Percentiles rank a stretch among this genome's conserved stretches.
These are phyloP conservation scores for Scophthalmus maximus DNA, from an alignment of 2,113 vertebrate species.

Conservation along the genomic window DNA sequence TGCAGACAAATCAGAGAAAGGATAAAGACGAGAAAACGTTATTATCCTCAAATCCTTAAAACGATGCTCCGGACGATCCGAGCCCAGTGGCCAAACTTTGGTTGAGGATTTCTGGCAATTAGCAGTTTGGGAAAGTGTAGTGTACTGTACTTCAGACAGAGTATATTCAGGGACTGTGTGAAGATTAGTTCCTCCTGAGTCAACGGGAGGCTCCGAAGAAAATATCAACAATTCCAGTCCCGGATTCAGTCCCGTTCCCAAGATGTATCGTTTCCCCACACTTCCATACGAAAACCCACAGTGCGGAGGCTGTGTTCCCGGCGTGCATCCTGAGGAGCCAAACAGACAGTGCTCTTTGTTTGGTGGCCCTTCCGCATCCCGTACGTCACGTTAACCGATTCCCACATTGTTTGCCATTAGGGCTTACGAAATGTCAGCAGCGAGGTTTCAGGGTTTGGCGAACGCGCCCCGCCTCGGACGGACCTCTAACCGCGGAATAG, in stretches of 20 bases:
- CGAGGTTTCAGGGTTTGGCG: constrained; percentile 60
- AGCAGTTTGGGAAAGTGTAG: background rate
- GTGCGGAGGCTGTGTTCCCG: constrained; percentile 9
- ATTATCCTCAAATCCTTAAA: constrained; percentile 2
- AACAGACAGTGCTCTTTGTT: constrained; percentile 27
- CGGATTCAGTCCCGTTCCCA: too few relatives aligned
- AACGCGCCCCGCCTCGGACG: constrained; percentile 44
- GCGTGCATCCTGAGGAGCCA: constrained; percentile 20
- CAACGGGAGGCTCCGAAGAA: too few relatives aligned
- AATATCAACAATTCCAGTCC: too few relatives aligned
- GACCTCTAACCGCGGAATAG: constrained; percentile 66
- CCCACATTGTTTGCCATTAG: constrained; percentile 60
- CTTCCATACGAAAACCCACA: background rate
- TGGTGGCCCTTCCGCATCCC: constrained; percentile 30
- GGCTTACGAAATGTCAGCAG: constrained; percentile 68
- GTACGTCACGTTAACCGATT: constrained; percentile 50
- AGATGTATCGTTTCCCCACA: background rate
- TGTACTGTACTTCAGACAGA: background rate
- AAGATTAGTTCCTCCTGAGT: background rate
- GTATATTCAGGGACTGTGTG: background rate
- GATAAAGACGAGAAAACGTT: background rate
- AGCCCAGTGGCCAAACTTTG: background rate
- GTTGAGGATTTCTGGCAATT: background rate
- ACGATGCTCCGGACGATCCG: background rate
- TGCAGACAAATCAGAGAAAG: background rate